These are phyloP conservation scores for Lemur catta DNA, from an alignment of 2,797 vertebrate genomes.

Conservation along the genomic window DNA sequence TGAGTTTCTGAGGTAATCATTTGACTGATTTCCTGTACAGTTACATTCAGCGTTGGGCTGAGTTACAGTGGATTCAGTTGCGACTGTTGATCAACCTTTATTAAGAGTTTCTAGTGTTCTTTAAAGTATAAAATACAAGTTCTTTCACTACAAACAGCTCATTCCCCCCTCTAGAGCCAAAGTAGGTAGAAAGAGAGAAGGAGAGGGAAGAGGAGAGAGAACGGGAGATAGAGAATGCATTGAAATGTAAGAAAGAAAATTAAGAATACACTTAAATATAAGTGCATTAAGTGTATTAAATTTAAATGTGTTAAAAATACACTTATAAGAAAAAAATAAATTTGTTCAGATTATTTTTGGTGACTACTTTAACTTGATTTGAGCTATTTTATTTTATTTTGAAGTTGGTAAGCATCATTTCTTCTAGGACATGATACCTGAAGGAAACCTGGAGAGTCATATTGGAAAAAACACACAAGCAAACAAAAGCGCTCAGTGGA, in stretches of 20 bases:
- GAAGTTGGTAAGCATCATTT: not conserved
- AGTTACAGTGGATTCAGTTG: rapidly evolving
- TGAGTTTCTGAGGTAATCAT: not conserved
- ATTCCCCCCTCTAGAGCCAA: not conserved
- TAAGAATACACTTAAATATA: not conserved
- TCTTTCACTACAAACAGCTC: no score
- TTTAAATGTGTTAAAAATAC: not conserved
- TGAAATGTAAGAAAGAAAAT: not conserved
- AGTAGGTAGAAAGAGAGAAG: not conserved
- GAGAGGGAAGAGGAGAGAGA: not conserved
- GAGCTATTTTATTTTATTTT: not conserved
- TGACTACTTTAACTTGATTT: not conserved
- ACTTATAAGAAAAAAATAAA: not conserved
- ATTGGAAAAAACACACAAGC: not conserved
- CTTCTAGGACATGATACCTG: not conserved
- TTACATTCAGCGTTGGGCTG: no score
- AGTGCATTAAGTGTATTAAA: not conserved
- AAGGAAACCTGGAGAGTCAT: not conserved
- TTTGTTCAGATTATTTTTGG: not conserved
- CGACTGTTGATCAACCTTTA: rapidly evolving
- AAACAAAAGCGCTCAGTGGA: no score
- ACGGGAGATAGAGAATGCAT: not conserved
- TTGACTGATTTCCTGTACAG: no score
- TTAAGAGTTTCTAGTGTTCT: not conserved
- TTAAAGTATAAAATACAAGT: not conserved